Conservation (phyloP, 2,888 invertebrate species). For the Harpagoxenus sublaevis region DNA sequence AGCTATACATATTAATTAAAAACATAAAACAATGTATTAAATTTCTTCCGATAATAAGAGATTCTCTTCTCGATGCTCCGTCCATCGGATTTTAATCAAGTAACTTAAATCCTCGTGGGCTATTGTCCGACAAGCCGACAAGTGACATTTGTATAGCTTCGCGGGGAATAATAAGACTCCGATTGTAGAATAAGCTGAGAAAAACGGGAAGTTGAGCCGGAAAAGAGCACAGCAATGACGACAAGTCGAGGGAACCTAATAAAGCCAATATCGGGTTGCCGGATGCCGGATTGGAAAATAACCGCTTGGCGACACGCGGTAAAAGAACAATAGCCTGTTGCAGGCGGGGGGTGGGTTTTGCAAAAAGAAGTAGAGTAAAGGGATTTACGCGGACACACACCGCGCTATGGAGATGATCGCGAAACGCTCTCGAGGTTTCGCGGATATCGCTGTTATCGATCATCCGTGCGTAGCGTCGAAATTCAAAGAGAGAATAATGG, state of each 20-base stretch:
- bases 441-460: conserved; percentile 31
- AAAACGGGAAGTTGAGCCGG: conserved; percentile 3
- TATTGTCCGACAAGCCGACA: conserved; percentile 19
- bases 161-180: conserved; percentile 24
- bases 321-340: conserved; percentile 64
- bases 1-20: neutral
- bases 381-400: conserved; percentile 11
- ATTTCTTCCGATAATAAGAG: neutral
- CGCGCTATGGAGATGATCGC: conserved; percentile 19
- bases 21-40: neutral
- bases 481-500: conserved; percentile 31
- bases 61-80: neutral
- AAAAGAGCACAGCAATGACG: conserved; percentile 20
- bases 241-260: conserved; percentile 70
- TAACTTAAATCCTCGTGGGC: neutral
- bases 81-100: conserved; percentile 8
- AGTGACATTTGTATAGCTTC: conserved; percentile 17
- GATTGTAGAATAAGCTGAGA: conserved; percentile 24
- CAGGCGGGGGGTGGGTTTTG: conserved; percentile 16
- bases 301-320: conserved; percentile 66
- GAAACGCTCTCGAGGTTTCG: conserved; percentile 6
- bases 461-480: conserved; percentile 20
- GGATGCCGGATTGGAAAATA: conserved; percentile 77
- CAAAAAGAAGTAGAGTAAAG: conserved; percentile 34
- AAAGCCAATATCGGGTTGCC: conserved; percentile 74